These are phyloP conservation scores for Cherax destructor DNA, from an alignment of 1,140 invertebrate species.

Conservation along the genomic window DNA sequence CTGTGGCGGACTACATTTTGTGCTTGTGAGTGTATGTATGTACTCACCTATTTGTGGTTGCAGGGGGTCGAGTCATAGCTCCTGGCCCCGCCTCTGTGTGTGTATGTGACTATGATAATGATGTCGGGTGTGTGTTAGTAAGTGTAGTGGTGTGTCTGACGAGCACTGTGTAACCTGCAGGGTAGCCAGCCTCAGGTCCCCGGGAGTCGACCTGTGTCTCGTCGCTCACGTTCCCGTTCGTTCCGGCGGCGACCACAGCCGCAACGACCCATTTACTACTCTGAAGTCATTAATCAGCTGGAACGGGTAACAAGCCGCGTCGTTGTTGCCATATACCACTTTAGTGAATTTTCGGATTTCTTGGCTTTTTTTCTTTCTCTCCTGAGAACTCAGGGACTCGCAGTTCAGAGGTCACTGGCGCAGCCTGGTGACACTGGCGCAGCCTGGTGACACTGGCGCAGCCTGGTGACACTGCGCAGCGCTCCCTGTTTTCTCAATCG, in stretches of 20 bases:
- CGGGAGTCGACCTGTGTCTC: conserved; percentile 33
- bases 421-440: conserved; percentile 2
- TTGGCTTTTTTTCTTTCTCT: conserved; percentile 46
- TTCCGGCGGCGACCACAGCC: conserved; percentile 63
- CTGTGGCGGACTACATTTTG: too few species aligned
- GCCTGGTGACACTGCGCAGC: conserved; percentile 27
- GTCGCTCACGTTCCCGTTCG: conserved; percentile 58
- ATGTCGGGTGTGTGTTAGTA: neutral
- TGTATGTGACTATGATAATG: too few species aligned
- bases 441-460: conserved; percentile 8
- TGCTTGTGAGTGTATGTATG: too few species aligned
- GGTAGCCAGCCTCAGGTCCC: conserved; percentile 52
- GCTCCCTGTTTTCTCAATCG: conserved; percentile 59
- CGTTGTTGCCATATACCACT: conserved; percentile 32
- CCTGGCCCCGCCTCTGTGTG: too few species aligned
- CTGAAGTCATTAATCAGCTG: conserved; percentile 71
- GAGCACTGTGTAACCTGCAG: conserved; percentile 46
- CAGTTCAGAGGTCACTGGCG: conserved; percentile 26
- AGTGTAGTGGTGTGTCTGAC: conserved; percentile 23
- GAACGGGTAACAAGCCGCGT: conserved; percentile 69
- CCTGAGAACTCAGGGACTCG: conserved; percentile 59
- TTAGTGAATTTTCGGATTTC: conserved; percentile 56
- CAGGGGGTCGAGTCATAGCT: too few species aligned
- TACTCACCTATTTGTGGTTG: too few species aligned
- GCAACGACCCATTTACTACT: conserved; percentile 70